phyloP scores from a whole-genome alignment of 2,113 vertebrate genomes.

The Varanus komodoensis region DNA sequence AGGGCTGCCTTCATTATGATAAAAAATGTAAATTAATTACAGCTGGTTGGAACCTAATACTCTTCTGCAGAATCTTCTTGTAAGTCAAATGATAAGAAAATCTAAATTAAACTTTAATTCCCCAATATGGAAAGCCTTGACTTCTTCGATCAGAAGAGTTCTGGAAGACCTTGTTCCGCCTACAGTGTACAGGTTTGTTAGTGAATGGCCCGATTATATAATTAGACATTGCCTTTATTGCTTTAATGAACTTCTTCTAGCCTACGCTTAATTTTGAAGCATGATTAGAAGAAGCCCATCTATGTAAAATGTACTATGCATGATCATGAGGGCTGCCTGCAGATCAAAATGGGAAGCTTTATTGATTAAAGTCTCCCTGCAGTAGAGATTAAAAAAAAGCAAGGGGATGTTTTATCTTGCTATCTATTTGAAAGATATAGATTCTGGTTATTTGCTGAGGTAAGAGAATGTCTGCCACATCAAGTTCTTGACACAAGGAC shows the following conservation, averaged over 20 bases:
- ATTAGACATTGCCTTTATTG: constrained; percentile 22
- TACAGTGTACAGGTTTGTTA: constrained; percentile 25
- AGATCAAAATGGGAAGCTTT: constrained; percentile 56
- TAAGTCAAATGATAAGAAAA: constrained; percentile 31
- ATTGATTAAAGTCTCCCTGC: constrained; percentile 63
- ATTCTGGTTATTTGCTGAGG: constrained; percentile 64
- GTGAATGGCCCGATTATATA: neutral
- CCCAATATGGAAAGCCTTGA: neutral
- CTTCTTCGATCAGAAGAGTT: constrained; percentile 18
- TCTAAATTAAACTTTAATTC: constrained; percentile 25
- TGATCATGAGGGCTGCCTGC: constrained; percentile 29
- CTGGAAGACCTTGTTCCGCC: neutral
- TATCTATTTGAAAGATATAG: constrained; percentile 60
- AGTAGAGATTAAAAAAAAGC: constrained; percentile 60
- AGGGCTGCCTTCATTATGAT: neutral
- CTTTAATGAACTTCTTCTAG: constrained; percentile 40
- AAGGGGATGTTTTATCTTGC: constrained; percentile 44
- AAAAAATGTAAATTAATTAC: constrained; percentile 28
- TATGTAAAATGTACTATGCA: constrained; percentile 24
- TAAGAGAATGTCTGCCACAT: constrained; percentile 48
- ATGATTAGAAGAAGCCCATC: constrained; percentile 9
- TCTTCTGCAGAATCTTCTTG: fast-evolving
- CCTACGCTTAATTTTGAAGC: constrained; percentile 37
- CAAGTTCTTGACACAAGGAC: constrained; percentile 50
- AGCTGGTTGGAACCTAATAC: fast-evolving